Percentiles rank a stretch among this genome's conserved stretches.
Conservation (phyloP, 53 echinoderm and acorn worm genomes). For the Holothuria scabra region DNA sequence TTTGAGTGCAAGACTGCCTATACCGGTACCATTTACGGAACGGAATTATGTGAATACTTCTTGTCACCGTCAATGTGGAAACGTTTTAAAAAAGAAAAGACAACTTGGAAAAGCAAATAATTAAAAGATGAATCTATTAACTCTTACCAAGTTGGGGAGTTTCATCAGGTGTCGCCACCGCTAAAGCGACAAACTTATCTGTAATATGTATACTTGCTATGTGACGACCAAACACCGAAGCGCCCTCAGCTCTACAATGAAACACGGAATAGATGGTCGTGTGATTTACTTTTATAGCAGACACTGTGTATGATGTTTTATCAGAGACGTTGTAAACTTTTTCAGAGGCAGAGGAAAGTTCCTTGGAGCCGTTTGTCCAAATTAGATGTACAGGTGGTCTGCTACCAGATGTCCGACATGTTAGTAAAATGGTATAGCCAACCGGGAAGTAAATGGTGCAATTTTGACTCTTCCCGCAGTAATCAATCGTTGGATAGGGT, state of each 20-base stretch:
- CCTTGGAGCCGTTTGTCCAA: slow-evolving; percentile 7
- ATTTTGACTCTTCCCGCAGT: neutral
- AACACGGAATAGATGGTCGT: neutral
- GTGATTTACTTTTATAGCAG: slow-evolving; percentile 9
- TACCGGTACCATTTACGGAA: too few relatives aligned
- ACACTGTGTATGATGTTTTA: neutral
- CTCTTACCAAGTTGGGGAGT: too few relatives aligned
- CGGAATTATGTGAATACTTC: too few relatives aligned
- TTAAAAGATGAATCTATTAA: too few relatives aligned
- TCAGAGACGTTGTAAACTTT: slow-evolving; percentile 5
- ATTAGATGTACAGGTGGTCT: slow-evolving; percentile 8
- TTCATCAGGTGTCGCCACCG: too few relatives aligned
- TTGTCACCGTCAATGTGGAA: too few relatives aligned
- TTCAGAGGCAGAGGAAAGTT: neutral
- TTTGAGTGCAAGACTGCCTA: too few relatives aligned
- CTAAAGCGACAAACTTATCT: neutral
- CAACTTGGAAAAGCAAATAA: too few relatives aligned
- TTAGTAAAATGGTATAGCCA: slow-evolving; percentile 7
- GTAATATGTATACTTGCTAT: neutral
- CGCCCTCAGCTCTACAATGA: neutral
- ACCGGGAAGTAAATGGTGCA: neutral
- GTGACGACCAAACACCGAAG: neutral
- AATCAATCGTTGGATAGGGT: neutral
- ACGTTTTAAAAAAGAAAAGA: too few relatives aligned
- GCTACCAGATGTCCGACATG: neutral